Evolutionary conservation across 2,113 vertebrate genomes (phyloP).

Genomic region (Antennarius striatus): DNA sequence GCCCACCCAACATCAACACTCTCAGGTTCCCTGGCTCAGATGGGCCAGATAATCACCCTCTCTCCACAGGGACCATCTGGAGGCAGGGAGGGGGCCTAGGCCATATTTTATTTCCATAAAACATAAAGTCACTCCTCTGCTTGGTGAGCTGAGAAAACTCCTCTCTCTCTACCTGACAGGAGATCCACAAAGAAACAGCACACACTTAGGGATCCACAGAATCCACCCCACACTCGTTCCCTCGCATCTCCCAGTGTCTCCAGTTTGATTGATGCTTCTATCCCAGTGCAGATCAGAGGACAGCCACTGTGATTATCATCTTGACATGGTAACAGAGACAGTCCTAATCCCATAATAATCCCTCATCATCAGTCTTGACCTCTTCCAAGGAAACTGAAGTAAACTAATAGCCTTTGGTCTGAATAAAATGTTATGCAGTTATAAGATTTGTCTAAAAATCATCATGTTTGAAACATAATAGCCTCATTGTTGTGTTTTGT

Average conservation of each 20-base stretch:
- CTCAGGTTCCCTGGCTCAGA: slow-evolving; percentile 78
- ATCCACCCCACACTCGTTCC: slow-evolving; percentile 38
- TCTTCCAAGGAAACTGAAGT: slow-evolving; percentile 49
- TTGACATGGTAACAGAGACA: slow-evolving; percentile 70
- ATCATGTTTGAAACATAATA: too few species aligned
- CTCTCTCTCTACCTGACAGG: slow-evolving; percentile 17
- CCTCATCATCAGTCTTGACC: slow-evolving; percentile 66
- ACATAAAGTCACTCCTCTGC: slow-evolving; percentile 65
- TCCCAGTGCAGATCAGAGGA: slow-evolving; percentile 73
- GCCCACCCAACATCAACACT: slow-evolving; percentile 80
- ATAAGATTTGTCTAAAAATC: too few species aligned
- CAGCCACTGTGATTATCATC: slow-evolving; percentile 73
- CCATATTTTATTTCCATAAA: slow-evolving; percentile 73
- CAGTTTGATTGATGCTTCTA: slow-evolving; percentile 67
- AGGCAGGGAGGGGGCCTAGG: slow-evolving; percentile 51
- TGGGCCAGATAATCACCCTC: slow-evolving; percentile 77
- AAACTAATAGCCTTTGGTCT: slow-evolving; percentile 3
- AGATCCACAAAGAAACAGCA: slow-evolving; percentile 32
- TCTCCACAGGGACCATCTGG: slow-evolving; percentile 79
- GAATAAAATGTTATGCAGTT: too few species aligned
- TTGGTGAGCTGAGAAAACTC: background rate
- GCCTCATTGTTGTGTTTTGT: too few species aligned
- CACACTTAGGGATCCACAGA: background rate
- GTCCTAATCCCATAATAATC: slow-evolving; percentile 77
- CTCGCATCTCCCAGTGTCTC: slow-evolving; percentile 57